Percentiles rank a stretch among this genome's conserved stretches.
Evolutionary conservation across 2,113 vertebrate species (phyloP).

Genomic region (Cavia aperea): DNA sequence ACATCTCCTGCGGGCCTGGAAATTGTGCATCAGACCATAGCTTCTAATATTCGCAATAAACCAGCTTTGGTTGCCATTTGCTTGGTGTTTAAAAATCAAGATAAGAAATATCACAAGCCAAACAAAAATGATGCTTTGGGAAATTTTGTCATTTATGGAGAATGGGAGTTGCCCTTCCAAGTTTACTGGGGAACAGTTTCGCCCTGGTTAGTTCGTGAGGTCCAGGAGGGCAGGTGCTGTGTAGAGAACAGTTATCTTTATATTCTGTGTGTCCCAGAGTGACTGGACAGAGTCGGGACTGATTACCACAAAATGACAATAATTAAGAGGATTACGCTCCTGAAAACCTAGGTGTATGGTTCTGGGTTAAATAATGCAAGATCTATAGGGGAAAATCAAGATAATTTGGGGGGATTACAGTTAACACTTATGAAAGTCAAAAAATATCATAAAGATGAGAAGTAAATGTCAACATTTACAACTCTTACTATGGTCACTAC

Average conservation of each 20-base stretch:
- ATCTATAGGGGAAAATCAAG: not conserved
- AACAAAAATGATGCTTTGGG: not conserved
- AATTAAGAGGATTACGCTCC: not conserved
- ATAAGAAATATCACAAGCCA: not conserved
- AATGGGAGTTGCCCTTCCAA: not conserved
- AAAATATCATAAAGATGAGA: not conserved
- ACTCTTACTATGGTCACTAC: not conserved
- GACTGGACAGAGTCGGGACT: not conserved
- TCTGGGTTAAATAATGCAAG: not conserved
- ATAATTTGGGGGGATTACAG: not conserved
- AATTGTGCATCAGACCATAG: not conserved
- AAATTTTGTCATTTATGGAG: not conserved
- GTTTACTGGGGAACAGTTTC: not conserved
- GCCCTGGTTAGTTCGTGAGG: not conserved
- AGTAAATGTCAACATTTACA: not conserved
- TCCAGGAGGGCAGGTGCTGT: not conserved
- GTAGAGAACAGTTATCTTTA: not conserved
- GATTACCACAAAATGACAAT: not conserved
- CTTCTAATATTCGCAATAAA: not conserved
- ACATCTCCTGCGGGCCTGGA: not conserved
- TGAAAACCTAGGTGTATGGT: not conserved
- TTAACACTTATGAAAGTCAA: not conserved
- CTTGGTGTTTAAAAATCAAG: constrained; percentile 23
- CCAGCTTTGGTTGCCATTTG: not conserved
- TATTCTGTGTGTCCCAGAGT: not conserved